phyloP scores from a whole-genome alignment of 2,113 vertebrate species.

The Phocoena phocoena region DNA sequence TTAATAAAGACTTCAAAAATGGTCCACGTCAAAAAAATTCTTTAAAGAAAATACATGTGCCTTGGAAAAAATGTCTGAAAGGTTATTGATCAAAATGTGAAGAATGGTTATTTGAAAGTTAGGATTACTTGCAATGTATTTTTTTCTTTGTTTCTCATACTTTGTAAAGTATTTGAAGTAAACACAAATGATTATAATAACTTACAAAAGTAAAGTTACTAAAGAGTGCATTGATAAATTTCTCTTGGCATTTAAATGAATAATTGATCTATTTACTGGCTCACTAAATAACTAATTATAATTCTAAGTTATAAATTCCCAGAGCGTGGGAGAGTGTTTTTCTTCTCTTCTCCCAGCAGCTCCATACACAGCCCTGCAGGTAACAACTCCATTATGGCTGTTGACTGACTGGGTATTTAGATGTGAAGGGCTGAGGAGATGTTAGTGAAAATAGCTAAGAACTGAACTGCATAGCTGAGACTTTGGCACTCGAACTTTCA shows the following conservation, averaged over 20 bases:
- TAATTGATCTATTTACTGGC: not conserved
- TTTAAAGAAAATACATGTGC: not conserved
- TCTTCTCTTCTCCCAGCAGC: not conserved
- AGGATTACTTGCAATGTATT: not conserved
- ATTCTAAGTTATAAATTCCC: not conserved
- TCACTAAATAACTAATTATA: too few relatives aligned
- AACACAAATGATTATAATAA: not conserved
- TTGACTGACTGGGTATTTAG: not conserved
- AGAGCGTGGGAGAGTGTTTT: not conserved
- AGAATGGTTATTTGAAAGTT: not conserved
- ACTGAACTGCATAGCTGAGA: conserved; percentile 20
- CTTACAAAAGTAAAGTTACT: not conserved
- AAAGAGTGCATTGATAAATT: not conserved
- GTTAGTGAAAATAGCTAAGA: conserved; percentile 2
- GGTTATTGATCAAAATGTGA: not conserved
- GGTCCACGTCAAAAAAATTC: too few relatives aligned
- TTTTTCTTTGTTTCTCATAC: not conserved
- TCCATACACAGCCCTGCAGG: not conserved
- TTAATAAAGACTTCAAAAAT: too few relatives aligned
- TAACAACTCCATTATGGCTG: not conserved
- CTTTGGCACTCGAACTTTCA: conserved; percentile 8
- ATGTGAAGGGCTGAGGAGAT: not conserved
- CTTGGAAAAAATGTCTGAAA: not conserved
- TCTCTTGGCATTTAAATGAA: not conserved
- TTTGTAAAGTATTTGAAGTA: conserved; percentile 4